Conservation (phyloP, 1,140 invertebrate genomes). For the Caenorhabditis remanei region DNA sequence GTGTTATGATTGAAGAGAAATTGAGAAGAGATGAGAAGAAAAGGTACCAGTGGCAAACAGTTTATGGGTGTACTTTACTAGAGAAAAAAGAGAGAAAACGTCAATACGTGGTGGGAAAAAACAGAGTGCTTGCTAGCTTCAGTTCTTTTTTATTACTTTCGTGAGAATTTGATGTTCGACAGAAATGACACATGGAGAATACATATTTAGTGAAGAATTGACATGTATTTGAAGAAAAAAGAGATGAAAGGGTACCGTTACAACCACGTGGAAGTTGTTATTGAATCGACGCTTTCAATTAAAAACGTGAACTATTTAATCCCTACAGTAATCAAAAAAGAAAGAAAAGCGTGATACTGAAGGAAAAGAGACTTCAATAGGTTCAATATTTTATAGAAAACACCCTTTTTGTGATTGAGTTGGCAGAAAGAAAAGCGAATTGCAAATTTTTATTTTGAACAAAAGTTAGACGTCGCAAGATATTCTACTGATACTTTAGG, state of each 20-base stretch:
- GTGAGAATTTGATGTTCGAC: constrained; percentile 16
- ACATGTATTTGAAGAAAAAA: background rate
- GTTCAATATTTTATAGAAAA: background rate
- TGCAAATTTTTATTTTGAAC: no score
- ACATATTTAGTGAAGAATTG: background rate
- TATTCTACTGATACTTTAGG: no score
- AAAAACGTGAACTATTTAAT: constrained; percentile 30
- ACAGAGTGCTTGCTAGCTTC: background rate
- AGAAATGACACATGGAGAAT: constrained; percentile 9
- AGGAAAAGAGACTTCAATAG: background rate
- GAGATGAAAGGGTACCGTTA: background rate
- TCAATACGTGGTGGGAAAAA: background rate
- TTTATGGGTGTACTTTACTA: constrained; percentile 12
- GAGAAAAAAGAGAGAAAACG: background rate
- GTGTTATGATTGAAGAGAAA: constrained; percentile 38
- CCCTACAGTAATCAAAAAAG: constrained; percentile 22
- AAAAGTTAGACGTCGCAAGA: no score
- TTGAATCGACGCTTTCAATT: background rate
- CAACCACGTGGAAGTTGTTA: background rate
- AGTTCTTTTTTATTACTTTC: background rate
- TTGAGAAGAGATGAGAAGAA: background rate
- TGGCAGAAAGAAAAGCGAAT: no score
- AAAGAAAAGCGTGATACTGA: background rate
- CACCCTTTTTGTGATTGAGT: background rate
- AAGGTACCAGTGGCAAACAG: constrained; percentile 32